These are phyloP conservation scores for Cacatua alba DNA, from an alignment of 2,113 vertebrate species.

Conservation along the genomic window DNA sequence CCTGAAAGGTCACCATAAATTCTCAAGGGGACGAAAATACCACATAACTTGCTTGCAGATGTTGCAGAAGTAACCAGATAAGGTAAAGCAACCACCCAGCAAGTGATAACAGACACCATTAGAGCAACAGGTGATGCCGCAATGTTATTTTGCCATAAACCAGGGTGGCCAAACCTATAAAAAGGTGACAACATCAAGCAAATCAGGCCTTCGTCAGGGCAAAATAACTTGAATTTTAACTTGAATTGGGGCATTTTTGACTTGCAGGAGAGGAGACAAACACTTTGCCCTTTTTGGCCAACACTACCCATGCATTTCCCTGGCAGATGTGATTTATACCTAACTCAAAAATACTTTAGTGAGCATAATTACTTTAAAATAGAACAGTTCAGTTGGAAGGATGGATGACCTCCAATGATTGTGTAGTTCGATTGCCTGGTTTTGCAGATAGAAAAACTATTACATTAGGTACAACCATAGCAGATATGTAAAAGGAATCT, in stretches of 20 bases:
- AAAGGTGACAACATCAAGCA: not conserved
- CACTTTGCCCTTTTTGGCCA: not conserved
- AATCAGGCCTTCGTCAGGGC: not conserved
- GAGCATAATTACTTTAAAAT: not conserved
- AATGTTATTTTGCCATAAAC: not conserved
- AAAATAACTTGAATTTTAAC: not conserved
- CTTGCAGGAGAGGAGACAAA: not conserved
- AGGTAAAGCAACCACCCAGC: not conserved
- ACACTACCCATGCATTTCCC: not conserved
- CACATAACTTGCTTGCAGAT: constrained; percentile 12
- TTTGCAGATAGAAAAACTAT: not conserved
- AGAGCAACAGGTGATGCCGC: not conserved
- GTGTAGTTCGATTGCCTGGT: accelerated
- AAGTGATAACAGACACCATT: not conserved
- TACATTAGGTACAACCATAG: not conserved
- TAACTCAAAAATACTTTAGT: not conserved
- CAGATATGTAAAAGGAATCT: accelerated
- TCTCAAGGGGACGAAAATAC: constrained; percentile 29
- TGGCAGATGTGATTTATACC: accelerated
- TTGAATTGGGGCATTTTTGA: not conserved
- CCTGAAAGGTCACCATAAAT: constrained; percentile 33
- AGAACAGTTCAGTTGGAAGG: not conserved
- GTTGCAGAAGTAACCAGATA: constrained; percentile 25
- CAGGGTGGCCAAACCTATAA: not conserved
- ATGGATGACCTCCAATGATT: not conserved